Base-by-base conservation (phyloP, 2,113 vertebrate species). In the Bettongia penicillata region DNA sequence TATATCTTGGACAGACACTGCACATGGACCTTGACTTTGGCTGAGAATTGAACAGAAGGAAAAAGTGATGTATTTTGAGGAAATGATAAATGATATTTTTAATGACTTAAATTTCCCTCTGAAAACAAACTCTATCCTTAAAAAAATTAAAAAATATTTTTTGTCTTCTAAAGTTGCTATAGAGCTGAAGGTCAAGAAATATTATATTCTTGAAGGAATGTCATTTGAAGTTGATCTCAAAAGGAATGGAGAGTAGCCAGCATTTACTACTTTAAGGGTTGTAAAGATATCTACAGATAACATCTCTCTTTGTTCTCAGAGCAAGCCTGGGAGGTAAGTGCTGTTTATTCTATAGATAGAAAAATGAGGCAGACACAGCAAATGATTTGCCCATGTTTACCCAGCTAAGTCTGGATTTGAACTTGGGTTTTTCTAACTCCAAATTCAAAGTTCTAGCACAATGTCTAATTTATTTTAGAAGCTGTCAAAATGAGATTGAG, bases 381-480 rank as follows among this genome's bases (percentile, higher is more conserved):
- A 37, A 14, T 37, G 10, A 68, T 11, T 37, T 68, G 28, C 28
- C 31, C 28, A 12, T 0, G 11, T 26, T 57, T 26, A 28, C 8
- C 28, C 8, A 57, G 8, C 57, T 68, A 68, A 68, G 2, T 0
- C 10, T 31, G 10, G 28, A 68, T 68, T 14, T 68, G 31, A 68
- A 37, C 11, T 68, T 31, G 14, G 28, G 2, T 68, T 68, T 68
- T 31, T 2, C 28, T 68, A 2, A 68, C 57, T 68, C 11, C 10
- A 37, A 68, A 0, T 68, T 37, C 10, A 68, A 14, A 37, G 57
- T 19, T 37, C 10, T 37, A 31, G 12, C 11, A 37, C 2, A 14
- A 68, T 37, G 10, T 31, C 28, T 68, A 47, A 61, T 91, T 97
- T 94, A 11, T 96, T 96, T 92, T 55, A 95, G 90, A 90, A 14